These are phyloP conservation scores for Diadema setosum DNA, from an alignment of 35 echinoderm and acorn worm species.

Conservation along the genomic window DNA sequence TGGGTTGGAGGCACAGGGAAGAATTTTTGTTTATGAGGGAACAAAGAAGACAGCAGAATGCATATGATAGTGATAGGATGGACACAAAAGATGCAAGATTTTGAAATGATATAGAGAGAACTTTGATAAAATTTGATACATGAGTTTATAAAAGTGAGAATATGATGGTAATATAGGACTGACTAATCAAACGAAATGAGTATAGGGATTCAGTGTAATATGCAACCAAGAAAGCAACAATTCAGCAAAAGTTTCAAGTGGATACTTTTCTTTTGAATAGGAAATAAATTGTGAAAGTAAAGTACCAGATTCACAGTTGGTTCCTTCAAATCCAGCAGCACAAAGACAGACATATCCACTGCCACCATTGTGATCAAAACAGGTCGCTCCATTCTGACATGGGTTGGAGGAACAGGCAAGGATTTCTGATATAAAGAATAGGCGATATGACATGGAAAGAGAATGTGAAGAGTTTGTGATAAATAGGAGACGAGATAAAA, in stretches of 20 bases:
- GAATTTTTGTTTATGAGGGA: neutral
- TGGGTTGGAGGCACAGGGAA: slow-evolving; percentile 2
- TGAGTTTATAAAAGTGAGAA: neutral
- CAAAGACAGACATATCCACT: neutral
- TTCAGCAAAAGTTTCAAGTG: neutral
- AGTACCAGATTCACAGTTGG: slow-evolving; percentile 12
- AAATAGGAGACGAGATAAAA: neutral
- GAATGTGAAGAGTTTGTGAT: neutral
- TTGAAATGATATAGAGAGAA: neutral
- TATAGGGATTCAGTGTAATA: too few species aligned
- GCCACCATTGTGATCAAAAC: neutral
- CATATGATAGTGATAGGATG: neutral
- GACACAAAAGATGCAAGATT: too few species aligned
- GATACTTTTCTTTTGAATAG: neutral
- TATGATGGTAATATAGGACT: neutral
- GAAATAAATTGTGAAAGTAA: neutral
- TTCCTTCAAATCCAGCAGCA: neutral
- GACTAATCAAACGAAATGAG: too few species aligned
- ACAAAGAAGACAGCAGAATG: neutral
- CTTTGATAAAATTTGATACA: neutral
- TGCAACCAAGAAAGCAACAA: too few species aligned
- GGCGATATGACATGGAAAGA: neutral
- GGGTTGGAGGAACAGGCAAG: neutral
- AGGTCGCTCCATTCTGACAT: neutral
- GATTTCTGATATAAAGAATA: neutral